Percentiles rank a stretch among this genome's conserved stretches.
Evolutionary conservation across 2,797 vertebrate genomes (phyloP).

Genomic region (Bradypodion ventrale): DNA sequence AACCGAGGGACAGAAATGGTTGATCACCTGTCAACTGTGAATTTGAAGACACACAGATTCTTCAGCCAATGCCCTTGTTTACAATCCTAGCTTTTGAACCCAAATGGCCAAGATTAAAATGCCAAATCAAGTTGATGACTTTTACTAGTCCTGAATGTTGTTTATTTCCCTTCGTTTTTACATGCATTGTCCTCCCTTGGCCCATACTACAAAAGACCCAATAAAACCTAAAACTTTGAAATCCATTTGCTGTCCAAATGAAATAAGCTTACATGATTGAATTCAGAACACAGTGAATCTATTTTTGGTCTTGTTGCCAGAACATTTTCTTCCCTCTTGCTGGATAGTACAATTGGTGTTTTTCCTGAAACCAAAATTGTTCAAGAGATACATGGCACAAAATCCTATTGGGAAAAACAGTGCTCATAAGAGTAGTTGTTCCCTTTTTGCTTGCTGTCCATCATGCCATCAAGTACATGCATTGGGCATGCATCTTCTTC

Average conservation of each 20-base stretch:
- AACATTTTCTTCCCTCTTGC: constrained; percentile 37
- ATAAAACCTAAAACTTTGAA: constrained; percentile 68
- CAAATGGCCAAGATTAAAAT: constrained; percentile 64
- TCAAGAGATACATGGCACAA: background rate
- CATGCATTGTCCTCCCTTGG: constrained; percentile 60
- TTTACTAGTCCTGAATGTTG: constrained; percentile 63
- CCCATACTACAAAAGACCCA: constrained; percentile 58
- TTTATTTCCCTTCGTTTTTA: constrained; percentile 70
- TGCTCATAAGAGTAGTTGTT: too few relatives aligned
- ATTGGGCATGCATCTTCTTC: too few relatives aligned
- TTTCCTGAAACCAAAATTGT: constrained; percentile 35
- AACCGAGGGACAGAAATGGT: background rate
- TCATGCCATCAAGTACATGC: too few relatives aligned
- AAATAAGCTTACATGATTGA: constrained; percentile 63
- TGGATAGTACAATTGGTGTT: constrained; percentile 41
- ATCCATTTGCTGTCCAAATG: constrained; percentile 63
- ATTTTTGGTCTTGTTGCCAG: constrained; percentile 41
- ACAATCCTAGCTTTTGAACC: constrained; percentile 60
- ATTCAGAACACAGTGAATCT: constrained; percentile 53
- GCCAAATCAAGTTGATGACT: constrained; percentile 72
- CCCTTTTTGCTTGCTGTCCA: too few relatives aligned
- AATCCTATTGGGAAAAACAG: too few relatives aligned
- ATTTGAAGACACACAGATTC: constrained; percentile 59
- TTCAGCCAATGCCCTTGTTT: constrained; percentile 61
- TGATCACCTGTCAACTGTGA: constrained; percentile 24